Base-by-base conservation (phyloP, 1,140 invertebrate species). In the Drosophila santomea region DNA sequence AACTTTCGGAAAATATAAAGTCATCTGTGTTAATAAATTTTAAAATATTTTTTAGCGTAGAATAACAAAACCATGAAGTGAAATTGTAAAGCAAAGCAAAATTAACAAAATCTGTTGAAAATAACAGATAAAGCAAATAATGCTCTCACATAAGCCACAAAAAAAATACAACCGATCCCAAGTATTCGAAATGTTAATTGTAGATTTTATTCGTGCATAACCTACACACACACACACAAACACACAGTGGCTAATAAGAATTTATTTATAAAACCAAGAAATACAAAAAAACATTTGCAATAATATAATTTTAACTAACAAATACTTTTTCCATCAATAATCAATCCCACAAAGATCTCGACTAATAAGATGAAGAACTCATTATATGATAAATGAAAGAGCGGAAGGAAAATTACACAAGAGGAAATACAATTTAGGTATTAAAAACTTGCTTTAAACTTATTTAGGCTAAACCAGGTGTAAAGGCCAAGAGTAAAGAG, bases 21-120 rank as follows among this genome's bases (percentile, higher is more conserved):
- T 91, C 90, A 91, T 91, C 90, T 91, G 90, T 91, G 90, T 91
- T 91, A 91, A 89, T 91, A 91, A 89, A 90, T 89, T 90, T 90
- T 81, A 90, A 89, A 78, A 85, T 90, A 86, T 80, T 86, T 88
- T 86, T 79, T 86, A 90, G 80, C 71, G 74, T 89, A 89, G 85
- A 71, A 62, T 88, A 73, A 86, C 60, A 67, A 76, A 84, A 83
- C 50, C 17, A 74, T 68, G 59, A 77, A 67, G 62, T 67, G 61
- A 78, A 84, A 62, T 55, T 48, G 63, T 28, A 58, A 57, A 62
- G 57, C 32, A 62, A 64, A 68, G 36, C 14, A 45, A 62, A 76
- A 73, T 69, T 66, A 32, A 69, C 44, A 35, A 80, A 17, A 51
- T 35, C 48, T 51, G 25, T 51, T 51, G 48, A 28, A 32, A 32